Evolutionary conservation across 2,113 vertebrate species (phyloP).

Genomic region (Rhinogobius similis): DNA sequence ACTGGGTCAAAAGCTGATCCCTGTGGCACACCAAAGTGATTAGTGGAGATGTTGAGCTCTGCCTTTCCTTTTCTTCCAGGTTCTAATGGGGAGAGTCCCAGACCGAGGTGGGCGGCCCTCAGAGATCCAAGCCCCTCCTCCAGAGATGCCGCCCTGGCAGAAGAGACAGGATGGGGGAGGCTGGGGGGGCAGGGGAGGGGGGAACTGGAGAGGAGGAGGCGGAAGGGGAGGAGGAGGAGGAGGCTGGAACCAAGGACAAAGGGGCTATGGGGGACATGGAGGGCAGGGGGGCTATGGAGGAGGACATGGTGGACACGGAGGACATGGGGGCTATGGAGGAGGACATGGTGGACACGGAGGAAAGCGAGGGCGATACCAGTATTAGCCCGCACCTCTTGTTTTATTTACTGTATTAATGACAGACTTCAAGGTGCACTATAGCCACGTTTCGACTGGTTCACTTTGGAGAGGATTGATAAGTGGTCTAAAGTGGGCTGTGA

Average conservation of each 20-base stretch:
- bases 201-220: conserved; percentile 54
- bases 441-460: too few species aligned
- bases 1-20: too few species aligned
- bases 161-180: conserved; percentile 87
- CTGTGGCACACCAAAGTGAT: too few species aligned
- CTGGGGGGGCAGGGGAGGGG: conserved; percentile 32
- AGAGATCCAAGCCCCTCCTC: conserved; percentile 89
- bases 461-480: too few species aligned
- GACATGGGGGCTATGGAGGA: conserved; percentile 50
- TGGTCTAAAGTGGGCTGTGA: too few species aligned
- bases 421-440: background rate
- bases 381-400: background rate
- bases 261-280: conserved; percentile 42
- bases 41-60: too few species aligned
- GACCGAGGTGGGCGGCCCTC: conserved; percentile 92
- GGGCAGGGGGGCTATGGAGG: conserved; percentile 43
- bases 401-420: too few species aligned
- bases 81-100: conserved; percentile 95
- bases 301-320: conserved; percentile 43
- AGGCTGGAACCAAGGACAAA: conserved; percentile 38
- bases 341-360: conserved; percentile 48
- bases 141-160: conserved; percentile 95
- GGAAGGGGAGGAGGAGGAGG: conserved; percentile 44
- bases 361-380: conserved; percentile 59
- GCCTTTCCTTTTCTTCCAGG: conserved; percentile 58